Conservation (phyloP, 2,888 invertebrate genomes). For the Therioaphis trifolii region DNA sequence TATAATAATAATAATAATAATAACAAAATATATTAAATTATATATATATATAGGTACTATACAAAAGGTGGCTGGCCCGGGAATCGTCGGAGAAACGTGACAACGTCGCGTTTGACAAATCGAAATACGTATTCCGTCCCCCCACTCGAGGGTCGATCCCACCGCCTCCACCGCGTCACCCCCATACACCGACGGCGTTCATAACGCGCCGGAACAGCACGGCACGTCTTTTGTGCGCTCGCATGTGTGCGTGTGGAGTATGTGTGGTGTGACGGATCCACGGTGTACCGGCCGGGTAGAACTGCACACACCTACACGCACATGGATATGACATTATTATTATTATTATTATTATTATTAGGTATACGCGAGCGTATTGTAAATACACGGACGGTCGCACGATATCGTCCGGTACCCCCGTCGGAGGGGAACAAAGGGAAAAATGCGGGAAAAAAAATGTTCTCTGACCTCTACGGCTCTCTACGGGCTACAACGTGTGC, state of each 20-base stretch:
- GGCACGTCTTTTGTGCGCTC: background rate
- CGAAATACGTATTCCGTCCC: slow-evolving; percentile 45
- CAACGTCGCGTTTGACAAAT: slow-evolving; percentile 56
- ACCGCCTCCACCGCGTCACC: background rate
- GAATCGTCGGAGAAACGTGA: slow-evolving; percentile 39
- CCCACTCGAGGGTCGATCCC: background rate
- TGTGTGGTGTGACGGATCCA: too few relatives aligned
- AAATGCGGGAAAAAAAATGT: background rate
- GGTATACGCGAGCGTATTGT: too few relatives aligned
- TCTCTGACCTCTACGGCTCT: too few relatives aligned
- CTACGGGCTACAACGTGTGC: too few relatives aligned
- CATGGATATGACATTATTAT: too few relatives aligned
- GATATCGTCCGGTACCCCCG: too few relatives aligned
- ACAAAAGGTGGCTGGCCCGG: slow-evolving; percentile 8
- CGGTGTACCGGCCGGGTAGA: background rate
- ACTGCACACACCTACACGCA: too few relatives aligned
- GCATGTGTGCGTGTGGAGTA: background rate
- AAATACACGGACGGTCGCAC: too few relatives aligned
- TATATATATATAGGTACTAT: background rate
- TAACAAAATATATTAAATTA: slow-evolving; percentile 3
- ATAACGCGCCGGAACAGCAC: background rate
- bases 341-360: too few relatives aligned
- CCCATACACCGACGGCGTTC: too few relatives aligned
- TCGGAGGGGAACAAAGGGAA: background rate
- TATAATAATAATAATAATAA: too few relatives aligned